Percentiles rank a stretch among this genome's conserved stretches.
Evolutionary conservation across 2,113 vertebrate genomes (phyloP).

Genomic region (Neoarius graeffei): DNA sequence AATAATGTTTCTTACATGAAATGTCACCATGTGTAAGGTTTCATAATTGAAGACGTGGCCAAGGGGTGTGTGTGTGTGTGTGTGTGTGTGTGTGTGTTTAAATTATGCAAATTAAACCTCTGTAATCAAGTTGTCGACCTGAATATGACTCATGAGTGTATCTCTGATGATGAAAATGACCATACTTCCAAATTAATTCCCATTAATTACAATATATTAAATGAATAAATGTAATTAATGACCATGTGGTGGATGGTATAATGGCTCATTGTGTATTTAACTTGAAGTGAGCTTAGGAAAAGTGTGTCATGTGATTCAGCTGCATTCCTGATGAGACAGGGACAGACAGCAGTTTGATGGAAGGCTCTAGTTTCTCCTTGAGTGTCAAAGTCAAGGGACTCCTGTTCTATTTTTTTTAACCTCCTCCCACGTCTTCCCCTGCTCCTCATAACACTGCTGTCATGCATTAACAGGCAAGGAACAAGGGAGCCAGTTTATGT

Average conservation of each 20-base stretch:
- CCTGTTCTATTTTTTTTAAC: slow-evolving; percentile 35
- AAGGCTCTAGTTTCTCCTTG: slow-evolving; percentile 49
- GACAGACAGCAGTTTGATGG: slow-evolving; percentile 37
- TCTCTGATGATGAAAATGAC: not conserved
- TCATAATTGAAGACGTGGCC: not conserved
- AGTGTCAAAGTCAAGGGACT: slow-evolving; percentile 52
- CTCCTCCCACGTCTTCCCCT: slow-evolving; percentile 44
- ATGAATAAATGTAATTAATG: slow-evolving; percentile 70
- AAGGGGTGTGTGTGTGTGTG: not conserved
- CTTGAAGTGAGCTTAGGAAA: slow-evolving; percentile 34
- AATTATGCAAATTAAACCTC: too few relatives aligned
- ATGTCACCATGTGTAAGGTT: not conserved
- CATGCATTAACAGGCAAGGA: slow-evolving; percentile 61
- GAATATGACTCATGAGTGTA: not conserved
- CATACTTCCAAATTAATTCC: slow-evolving; percentile 49
- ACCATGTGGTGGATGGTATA: slow-evolving; percentile 65
- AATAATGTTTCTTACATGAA: not conserved
- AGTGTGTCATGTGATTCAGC: slow-evolving; percentile 45
- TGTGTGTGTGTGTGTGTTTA: not conserved
- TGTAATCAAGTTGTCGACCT: not conserved
- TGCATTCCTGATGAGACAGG: slow-evolving; percentile 40
- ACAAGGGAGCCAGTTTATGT: slow-evolving; percentile 70
- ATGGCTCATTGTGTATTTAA: slow-evolving; percentile 31
- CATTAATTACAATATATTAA: slow-evolving; percentile 70
- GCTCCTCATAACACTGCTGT: slow-evolving; percentile 63